A percentile compares a stretch with the other conserved stretches of the same genome.
phyloP scores from a whole-genome alignment of 2,797 vertebrate species.

The Emydoidea blandingii region DNA sequence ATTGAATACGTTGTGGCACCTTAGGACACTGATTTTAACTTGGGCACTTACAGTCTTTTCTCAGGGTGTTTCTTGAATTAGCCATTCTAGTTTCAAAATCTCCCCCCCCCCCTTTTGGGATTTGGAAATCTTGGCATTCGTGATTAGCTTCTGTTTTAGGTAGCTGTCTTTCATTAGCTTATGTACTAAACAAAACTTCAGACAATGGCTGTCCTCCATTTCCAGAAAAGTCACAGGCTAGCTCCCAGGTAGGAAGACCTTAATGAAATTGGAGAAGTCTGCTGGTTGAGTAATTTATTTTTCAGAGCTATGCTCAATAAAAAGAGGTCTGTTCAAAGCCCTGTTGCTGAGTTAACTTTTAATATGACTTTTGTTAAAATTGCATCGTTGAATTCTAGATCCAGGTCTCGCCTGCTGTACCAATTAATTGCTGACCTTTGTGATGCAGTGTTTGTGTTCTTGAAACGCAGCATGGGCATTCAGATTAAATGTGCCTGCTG shows the following conservation, averaged over 20 bases:
- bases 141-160: neutral
- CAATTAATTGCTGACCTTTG: slow-evolving; percentile 63
- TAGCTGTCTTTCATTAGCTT: neutral
- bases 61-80: neutral
- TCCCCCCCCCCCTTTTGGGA: neutral
- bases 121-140: neutral
- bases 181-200: accelerated
- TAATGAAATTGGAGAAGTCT: neutral
- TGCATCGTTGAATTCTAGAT: slow-evolving; percentile 23
- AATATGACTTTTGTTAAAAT: slow-evolving; percentile 28
- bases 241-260: neutral
- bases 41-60: neutral
- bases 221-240: neutral
- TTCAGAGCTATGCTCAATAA: neutral
- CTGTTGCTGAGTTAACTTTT: slow-evolving; percentile 44
- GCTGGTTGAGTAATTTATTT: slow-evolving; percentile 61
- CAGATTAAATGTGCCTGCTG: slow-evolving; percentile 52
- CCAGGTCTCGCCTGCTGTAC: slow-evolving; percentile 10
- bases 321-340: neutral
- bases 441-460: slow-evolving; percentile 49
- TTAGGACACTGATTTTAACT: neutral
- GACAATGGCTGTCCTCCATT: neutral
- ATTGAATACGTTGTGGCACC: neutral
- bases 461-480: slow-evolving; percentile 51
- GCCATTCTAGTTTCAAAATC: neutral